Conservation (phyloP, 92 coral and sea anemone genomes). For the Phenganax subtilis region DNA sequence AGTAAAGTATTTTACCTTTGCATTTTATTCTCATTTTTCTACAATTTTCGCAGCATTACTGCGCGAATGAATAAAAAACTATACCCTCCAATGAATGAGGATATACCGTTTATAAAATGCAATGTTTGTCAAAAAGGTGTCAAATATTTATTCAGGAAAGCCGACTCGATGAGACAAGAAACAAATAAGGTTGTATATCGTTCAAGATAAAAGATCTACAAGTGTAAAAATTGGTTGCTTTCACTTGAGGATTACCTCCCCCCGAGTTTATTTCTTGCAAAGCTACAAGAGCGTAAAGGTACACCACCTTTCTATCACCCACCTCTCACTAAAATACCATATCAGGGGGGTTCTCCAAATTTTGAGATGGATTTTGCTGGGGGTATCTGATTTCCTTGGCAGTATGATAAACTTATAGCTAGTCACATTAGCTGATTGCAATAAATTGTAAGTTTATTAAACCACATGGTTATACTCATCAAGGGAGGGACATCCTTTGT, state of each 20-base stretch:
- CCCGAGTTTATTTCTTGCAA: not conserved
- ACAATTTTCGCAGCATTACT: slow-evolving; percentile 55
- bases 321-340: too few species aligned
- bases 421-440: too few species aligned
- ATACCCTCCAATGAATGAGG: slow-evolving; percentile 71
- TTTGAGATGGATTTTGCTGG: too few species aligned
- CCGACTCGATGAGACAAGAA: slow-evolving; percentile 69
- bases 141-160: slow-evolving; percentile 67
- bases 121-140: slow-evolving; percentile 94
- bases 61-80: slow-evolving; percentile 16
- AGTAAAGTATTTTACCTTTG: not conserved
- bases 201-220: not conserved
- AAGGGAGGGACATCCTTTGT: too few species aligned
- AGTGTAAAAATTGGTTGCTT: not conserved
- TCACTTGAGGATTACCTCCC: not conserved
- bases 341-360: too few species aligned
- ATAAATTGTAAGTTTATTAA: too few species aligned
- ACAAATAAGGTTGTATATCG: slow-evolving; percentile 55
- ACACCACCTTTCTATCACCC: too few species aligned
- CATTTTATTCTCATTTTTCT: slow-evolving; percentile 14
- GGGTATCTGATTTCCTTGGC: too few species aligned
- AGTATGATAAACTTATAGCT: too few species aligned
- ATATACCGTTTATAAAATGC: slow-evolving; percentile 71
- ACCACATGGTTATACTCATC: too few species aligned
- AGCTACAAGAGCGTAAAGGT: not conserved